Evolutionary conservation across 2,797 vertebrate genomes (phyloP).

Genomic region (Oophaga sylvatica): DNA sequence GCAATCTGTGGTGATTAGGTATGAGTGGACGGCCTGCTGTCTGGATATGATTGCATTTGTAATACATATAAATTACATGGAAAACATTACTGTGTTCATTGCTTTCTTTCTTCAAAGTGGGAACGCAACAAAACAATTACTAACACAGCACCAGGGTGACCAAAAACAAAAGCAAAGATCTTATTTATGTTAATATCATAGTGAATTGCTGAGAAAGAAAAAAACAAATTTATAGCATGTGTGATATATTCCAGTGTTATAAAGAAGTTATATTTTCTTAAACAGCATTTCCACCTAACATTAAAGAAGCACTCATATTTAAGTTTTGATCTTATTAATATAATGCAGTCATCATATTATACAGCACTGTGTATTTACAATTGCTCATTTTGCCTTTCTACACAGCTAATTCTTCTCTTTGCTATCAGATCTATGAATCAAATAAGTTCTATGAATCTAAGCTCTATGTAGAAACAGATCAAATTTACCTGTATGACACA

Average conservation of each 20-base stretch:
- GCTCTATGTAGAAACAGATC: no score
- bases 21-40: slow-evolving; percentile 4
- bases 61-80: background rate
- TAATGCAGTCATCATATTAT: no score
- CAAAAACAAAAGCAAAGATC: slow-evolving; percentile 10
- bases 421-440: no score
- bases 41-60: slow-evolving; percentile 3
- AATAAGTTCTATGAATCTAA: no score
- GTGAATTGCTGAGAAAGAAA: background rate
- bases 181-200: background rate
- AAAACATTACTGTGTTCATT: background rate
- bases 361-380: no score
- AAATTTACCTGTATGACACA: no score
- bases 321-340: no score
- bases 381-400: no score
- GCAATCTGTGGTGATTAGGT: background rate
- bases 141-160: background rate
- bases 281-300: background rate
- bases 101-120: slow-evolving; percentile 14
- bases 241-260: background rate
- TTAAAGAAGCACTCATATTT: background rate
- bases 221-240: background rate
- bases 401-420: no score
- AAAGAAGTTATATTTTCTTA: background rate
- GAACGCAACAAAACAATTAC: slow-evolving; percentile 1